Percentiles rank a stretch among this genome's conserved stretches.
These are phyloP conservation scores for Agriotes lineatus DNA, from an alignment of 2,888 invertebrate genomes.

Conservation along the genomic window DNA sequence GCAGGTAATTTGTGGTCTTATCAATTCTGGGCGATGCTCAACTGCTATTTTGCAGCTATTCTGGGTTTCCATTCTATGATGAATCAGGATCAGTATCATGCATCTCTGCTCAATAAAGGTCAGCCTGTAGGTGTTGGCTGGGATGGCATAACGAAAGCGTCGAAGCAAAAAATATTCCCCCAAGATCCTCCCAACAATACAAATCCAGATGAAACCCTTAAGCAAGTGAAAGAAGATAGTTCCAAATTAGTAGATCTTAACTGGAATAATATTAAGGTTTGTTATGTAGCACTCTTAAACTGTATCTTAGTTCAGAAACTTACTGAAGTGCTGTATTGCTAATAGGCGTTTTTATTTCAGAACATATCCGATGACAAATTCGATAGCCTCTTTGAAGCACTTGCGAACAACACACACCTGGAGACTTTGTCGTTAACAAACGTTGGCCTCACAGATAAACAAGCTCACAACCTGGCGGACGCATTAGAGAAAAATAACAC, in stretches of 20 bases:
- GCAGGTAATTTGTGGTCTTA: conserved; percentile 74
- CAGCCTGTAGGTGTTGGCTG: conserved; percentile 91
- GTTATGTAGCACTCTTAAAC: conserved; percentile 29
- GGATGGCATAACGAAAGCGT: conserved; percentile 96
- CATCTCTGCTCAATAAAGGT: conserved; percentile 92
- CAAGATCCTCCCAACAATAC: conserved; percentile 97
- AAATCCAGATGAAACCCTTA: conserved; percentile 93
- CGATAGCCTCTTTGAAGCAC: conserved; percentile 86
- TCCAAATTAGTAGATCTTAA: conserved; percentile 91
- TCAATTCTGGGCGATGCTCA: no score
- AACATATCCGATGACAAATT: conserved; percentile 97
- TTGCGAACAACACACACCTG: conserved; percentile 91
- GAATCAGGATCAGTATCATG: conserved; percentile 99
- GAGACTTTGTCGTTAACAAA: conserved; percentile 94
- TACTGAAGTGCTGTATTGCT: no score
- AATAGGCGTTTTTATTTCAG: conserved; percentile 74
- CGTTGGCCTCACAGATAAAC: conserved; percentile 91
- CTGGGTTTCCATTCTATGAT: conserved; percentile 99
- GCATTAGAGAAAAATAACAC: conserved; percentile 85
- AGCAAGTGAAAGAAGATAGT: conserved; percentile 91
- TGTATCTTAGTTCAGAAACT: no score
- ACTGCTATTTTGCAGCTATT: conserved; percentile 89
- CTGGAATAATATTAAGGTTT: conserved; percentile 99
- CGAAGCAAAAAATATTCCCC: conserved; percentile 90
- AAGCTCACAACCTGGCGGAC: conserved; percentile 84